Base-by-base conservation (phyloP, 2,888 invertebrate species). In the Polydrusus tereticollis region DNA sequence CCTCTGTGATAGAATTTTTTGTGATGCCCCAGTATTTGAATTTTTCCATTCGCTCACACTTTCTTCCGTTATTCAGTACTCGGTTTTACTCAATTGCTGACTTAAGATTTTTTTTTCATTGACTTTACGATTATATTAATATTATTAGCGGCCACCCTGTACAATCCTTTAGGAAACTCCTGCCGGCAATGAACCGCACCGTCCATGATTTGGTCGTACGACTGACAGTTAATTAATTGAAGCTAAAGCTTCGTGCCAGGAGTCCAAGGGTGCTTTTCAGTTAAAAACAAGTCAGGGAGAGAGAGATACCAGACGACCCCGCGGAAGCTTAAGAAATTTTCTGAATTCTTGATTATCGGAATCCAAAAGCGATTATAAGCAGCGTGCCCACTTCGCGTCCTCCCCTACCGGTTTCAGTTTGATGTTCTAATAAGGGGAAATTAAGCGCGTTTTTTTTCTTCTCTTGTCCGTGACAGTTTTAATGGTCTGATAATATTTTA, bases 141-240 rank as follows among this genome's bases (percentile, higher is more conserved):
- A 33, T 55, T 18, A 3, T 3, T 55, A 29, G 29, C 29, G 21
- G 16, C 18, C 26, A 3, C 29, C 52, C 18, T 10, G 52, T 55
- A 29, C 3, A n/a, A 3, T 8, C 29, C 29, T 16, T 18, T 29
- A 55, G 16, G 29, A 55, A 55, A 55, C 52, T 55, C 52, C 52
- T 55, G 52, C 29, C 52, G 29, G 29, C 18, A 33, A 29, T 29
- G 52, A 55, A 55, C 52, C 52, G 52, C 52, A 55, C 52, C 59
- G 67, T 67, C 67, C 47, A 67, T 59, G 58, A 67, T 59, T 67
- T 67, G 36, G 59, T 67, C 67, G 58, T 55, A 45, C 26, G 20
- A 50, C 58, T 67, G 67, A 67, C 67, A 67, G 67, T 59, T 67
- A 67, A 67, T 67, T 67, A 67, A 67, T 67, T 67, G 58, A 67